Conservation (phyloP, 2,888 invertebrate species). For the Caenorhabditis plicata region DNA sequence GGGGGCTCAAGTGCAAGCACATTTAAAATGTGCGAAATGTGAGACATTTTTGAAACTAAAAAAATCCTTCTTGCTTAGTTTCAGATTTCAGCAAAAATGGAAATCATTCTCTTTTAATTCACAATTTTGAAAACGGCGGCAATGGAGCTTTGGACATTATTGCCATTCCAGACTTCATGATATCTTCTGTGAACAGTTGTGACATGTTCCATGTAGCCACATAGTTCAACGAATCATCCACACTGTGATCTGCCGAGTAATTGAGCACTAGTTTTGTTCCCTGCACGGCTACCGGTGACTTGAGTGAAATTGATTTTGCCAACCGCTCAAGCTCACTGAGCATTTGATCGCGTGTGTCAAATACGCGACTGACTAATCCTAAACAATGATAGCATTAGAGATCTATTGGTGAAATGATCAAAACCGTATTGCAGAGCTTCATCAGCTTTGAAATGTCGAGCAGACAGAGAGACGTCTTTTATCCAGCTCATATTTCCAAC, state of each 20-base stretch:
- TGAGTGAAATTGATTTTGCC: constrained; percentile 80
- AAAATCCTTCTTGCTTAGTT: too few relatives aligned
- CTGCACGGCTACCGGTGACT: constrained; percentile 93
- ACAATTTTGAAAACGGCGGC: constrained; percentile 33
- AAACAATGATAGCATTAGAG: not conserved
- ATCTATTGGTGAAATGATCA: too few relatives aligned
- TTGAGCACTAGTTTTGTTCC: constrained; percentile 79
- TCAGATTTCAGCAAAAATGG: not conserved
- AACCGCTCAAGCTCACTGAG: constrained; percentile 67
- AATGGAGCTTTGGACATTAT: constrained; percentile 50
- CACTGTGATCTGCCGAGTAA: constrained; percentile 84
- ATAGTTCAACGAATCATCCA: constrained; percentile 76
- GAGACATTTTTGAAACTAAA: too few relatives aligned
- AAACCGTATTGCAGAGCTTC: constrained; percentile 67
- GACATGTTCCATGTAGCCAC: constrained; percentile 76
- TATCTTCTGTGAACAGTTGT: constrained; percentile 86
- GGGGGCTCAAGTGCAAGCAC: too few relatives aligned
- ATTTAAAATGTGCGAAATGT: too few relatives aligned
- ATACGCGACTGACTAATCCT: constrained; percentile 37
- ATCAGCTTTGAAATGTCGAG: constrained; percentile 77
- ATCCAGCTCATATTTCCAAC: constrained; percentile 40
- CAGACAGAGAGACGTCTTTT: constrained; percentile 71
- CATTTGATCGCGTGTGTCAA: constrained; percentile 30
- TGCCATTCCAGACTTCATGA: constrained; percentile 77
- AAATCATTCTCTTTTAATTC: not conserved